These are phyloP conservation scores for Xestoiulus laeticollis DNA, from an alignment of 2,888 invertebrate genomes.

Conservation along the genomic window DNA sequence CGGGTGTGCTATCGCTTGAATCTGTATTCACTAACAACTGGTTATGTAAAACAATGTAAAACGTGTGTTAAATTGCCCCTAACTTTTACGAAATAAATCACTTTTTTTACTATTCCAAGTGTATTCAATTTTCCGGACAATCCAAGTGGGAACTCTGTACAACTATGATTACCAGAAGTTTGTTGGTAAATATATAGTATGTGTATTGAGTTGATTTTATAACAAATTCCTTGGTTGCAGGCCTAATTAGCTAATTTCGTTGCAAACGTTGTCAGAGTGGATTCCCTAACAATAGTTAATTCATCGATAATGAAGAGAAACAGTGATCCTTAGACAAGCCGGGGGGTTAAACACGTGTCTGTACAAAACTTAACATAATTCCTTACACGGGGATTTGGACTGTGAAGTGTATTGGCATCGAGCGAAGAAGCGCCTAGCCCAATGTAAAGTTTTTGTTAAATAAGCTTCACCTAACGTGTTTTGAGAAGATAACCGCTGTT, in stretches of 20 bases:
- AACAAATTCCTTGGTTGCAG: background rate
- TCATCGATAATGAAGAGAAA: conserved; percentile 12
- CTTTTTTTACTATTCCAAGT: too few relatives aligned
- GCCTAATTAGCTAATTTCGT: background rate
- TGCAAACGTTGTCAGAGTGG: background rate
- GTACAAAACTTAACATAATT: background rate
- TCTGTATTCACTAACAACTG: too few relatives aligned
- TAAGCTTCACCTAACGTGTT: background rate
- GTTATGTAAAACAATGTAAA: too few relatives aligned
- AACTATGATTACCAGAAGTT: too few relatives aligned
- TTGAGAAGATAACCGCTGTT: background rate
- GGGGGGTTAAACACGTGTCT: background rate
- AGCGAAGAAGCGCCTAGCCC: background rate
- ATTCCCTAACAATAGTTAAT: background rate
- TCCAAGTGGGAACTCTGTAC: too few relatives aligned
- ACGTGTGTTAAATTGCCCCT: too few relatives aligned
- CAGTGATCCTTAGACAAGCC: background rate
- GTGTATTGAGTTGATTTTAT: too few relatives aligned
- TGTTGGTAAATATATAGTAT: too few relatives aligned
- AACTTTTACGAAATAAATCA: too few relatives aligned
- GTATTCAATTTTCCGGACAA: too few relatives aligned
- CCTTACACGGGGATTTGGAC: background rate
- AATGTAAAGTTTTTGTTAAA: background rate
- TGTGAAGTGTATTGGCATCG: background rate
- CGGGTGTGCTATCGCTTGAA: too few relatives aligned